Conservation (phyloP, 2,113 vertebrate species). For the Thalassarche chlororhynchos region DNA sequence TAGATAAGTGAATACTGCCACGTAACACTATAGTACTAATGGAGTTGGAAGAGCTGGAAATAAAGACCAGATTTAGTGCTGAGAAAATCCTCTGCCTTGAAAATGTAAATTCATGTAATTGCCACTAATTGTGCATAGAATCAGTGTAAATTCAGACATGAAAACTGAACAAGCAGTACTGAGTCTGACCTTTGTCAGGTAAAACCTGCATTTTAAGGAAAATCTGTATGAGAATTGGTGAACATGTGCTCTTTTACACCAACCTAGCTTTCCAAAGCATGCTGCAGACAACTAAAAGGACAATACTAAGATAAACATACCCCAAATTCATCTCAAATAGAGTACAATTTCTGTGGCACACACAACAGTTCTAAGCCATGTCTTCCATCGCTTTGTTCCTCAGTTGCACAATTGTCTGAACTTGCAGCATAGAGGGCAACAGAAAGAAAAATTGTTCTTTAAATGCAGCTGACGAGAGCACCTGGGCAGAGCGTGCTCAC, state of each 20-base stretch:
- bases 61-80: background rate
- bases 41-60: background rate
- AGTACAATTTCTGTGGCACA: background rate
- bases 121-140: background rate
- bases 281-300: background rate
- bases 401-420: background rate
- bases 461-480: background rate
- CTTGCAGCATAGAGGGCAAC: background rate
- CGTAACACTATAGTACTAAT: background rate
- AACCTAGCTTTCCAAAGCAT: background rate
- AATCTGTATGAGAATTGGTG: background rate
- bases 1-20: background rate
- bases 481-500: background rate
- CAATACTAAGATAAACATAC: background rate
- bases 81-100: background rate
- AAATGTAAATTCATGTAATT: conserved; percentile 47
- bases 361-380: background rate
- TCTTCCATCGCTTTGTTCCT: background rate
- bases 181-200: background rate
- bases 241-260: background rate
- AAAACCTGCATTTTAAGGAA: background rate
- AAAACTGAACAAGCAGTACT: background rate
- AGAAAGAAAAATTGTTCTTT: background rate
- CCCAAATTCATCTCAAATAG: background rate
- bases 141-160: background rate